A percentile compares a stretch with the other conserved stretches of the same genome.
phyloP scores from a whole-genome alignment of 2,113 vertebrate genomes.

The Peromyscus maniculatus region DNA sequence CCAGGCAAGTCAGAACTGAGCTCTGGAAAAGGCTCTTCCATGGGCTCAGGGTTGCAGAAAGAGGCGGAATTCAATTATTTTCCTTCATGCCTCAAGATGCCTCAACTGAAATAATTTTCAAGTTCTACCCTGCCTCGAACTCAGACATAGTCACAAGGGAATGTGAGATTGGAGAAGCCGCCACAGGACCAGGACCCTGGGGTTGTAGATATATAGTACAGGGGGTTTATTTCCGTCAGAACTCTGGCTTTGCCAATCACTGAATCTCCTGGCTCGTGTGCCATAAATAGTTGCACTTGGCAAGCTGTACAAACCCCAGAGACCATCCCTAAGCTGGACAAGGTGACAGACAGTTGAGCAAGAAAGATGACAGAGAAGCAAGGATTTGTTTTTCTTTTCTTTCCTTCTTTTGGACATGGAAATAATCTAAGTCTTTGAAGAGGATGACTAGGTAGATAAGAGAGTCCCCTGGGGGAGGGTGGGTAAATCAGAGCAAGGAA shows the following conservation, averaged over 20 bases:
- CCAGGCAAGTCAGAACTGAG: neutral
- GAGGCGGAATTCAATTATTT: neutral
- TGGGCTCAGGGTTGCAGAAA: neutral
- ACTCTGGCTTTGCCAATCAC: constrained; percentile 11
- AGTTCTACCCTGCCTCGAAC: neutral
- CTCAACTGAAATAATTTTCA: constrained; percentile 8
- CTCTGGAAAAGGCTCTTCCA: neutral
- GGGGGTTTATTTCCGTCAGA: neutral
- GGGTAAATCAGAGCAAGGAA: constrained; percentile 40
- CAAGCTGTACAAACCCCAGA: neutral
- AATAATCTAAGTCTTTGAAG: neutral
- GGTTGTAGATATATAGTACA: too few species aligned
- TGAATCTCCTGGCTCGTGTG: neutral
- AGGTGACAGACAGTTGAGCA: constrained; percentile 10
- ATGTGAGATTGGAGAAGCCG: neutral
- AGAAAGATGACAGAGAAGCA: neutral
- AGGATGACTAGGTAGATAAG: neutral
- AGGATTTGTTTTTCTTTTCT: neutral
- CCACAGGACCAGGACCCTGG: neutral
- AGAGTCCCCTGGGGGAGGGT: neutral
- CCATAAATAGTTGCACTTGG: neutral
- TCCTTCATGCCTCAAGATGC: constrained; percentile 36
- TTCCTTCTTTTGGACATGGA: neutral
- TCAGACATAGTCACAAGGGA: neutral
- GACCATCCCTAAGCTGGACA: neutral